phyloP scores from a whole-genome alignment of 2,113 vertebrate species.

The Willisornis vidua region DNA sequence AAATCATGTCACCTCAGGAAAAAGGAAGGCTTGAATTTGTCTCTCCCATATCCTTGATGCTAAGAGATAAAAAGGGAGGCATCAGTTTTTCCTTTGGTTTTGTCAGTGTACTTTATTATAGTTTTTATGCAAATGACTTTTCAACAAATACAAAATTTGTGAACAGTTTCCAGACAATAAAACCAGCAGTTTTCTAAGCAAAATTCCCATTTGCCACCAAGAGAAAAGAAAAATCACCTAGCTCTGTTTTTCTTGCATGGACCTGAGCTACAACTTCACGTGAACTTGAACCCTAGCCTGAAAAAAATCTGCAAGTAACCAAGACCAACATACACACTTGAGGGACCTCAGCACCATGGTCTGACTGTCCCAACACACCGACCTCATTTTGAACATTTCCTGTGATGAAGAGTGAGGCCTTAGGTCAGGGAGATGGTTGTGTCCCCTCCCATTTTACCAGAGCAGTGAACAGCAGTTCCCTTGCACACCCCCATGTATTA shows the following conservation, averaged over 20 bases:
- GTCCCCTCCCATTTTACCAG: background rate
- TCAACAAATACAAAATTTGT: background rate
- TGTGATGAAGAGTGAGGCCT: background rate
- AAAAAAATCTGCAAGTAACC: background rate
- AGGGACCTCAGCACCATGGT: background rate
- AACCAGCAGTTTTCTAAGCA: background rate
- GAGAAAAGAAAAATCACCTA: background rate
- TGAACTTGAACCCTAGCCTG: background rate
- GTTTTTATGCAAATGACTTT: background rate
- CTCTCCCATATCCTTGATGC: background rate
- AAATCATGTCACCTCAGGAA: background rate
- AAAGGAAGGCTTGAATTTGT: background rate
- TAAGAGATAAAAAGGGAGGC: background rate
- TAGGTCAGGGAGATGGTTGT: background rate
- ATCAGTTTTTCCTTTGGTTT: background rate
- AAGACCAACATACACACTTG: background rate
- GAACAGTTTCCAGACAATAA: background rate
- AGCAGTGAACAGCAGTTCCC: background rate
- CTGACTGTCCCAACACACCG: background rate
- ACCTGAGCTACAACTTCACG: background rate
- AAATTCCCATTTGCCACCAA: background rate
- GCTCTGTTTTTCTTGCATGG: background rate
- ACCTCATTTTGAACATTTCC: background rate
- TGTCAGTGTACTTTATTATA: background rate
- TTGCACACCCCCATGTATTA: background rate